Evolutionary conservation across 2,888 invertebrate species (phyloP).

Genomic region (Eulithis testata): DNA sequence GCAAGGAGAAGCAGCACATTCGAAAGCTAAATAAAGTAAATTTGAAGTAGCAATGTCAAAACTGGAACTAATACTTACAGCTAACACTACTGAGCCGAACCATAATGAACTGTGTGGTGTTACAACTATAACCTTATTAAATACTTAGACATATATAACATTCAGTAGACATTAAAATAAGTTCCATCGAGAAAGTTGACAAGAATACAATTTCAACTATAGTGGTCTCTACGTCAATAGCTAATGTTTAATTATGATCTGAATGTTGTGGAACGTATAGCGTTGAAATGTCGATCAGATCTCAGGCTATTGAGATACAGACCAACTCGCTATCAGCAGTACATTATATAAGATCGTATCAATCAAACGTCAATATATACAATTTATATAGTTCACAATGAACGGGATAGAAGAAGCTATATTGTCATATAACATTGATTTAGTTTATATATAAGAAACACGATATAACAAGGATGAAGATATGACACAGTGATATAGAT

Average conservation of each 20-base stretch:
- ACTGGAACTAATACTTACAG: slow-evolving; percentile 66
- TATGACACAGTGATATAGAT: slow-evolving; percentile 76
- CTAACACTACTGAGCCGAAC: slow-evolving; percentile 74
- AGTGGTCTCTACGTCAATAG: slow-evolving; percentile 62
- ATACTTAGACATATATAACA: slow-evolving; percentile 83
- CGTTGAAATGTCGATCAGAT: slow-evolving; percentile 30
- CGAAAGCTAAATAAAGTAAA: slow-evolving; percentile 39
- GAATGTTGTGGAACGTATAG: slow-evolving; percentile 13
- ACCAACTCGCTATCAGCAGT: slow-evolving; percentile 56
- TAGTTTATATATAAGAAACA: slow-evolving; percentile 69
- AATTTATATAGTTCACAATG: slow-evolving; percentile 51
- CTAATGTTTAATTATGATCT: slow-evolving; percentile 36
- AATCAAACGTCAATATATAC: slow-evolving; percentile 62
- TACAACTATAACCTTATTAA: slow-evolving; percentile 69
- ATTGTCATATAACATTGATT: slow-evolving; percentile 79
- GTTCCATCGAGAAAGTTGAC: slow-evolving; percentile 69
- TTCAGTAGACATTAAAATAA: slow-evolving; percentile 80
- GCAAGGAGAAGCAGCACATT: slow-evolving; percentile 51
- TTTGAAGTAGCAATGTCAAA: slow-evolving; percentile 79
- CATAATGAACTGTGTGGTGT: slow-evolving; percentile 66
- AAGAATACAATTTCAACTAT: slow-evolving; percentile 60
- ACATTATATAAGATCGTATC: slow-evolving; percentile 53
- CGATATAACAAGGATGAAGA: slow-evolving; percentile 76
- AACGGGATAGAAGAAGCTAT: slow-evolving; percentile 67
- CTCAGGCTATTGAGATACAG: slow-evolving; percentile 61